These are phyloP conservation scores for Rutpela maculata DNA, from an alignment of 2,888 invertebrate species.

Conservation along the genomic window DNA sequence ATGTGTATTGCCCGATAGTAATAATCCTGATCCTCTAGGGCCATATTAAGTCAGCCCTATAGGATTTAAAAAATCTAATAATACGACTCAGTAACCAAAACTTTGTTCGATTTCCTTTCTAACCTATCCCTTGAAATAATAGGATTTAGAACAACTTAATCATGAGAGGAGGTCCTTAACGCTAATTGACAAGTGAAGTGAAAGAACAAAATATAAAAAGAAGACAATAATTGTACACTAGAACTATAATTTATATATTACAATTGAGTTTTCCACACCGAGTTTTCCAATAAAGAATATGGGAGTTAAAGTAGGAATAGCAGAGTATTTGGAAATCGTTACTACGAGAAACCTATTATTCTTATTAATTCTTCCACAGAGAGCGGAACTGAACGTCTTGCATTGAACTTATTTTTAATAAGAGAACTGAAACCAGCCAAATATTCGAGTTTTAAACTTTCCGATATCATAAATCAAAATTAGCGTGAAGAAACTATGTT, in stretches of 20 bases:
- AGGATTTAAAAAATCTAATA: conserved; percentile 11
- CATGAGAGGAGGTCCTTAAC: conserved; percentile 47
- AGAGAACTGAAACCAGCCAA: conserved; percentile 13
- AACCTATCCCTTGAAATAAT: conserved; percentile 4
- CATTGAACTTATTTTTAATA: conserved; percentile 17
- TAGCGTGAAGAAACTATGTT: conserved; percentile 19
- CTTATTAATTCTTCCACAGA: conserved; percentile 25
- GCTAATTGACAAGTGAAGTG: conserved; percentile 48
- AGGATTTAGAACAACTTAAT: conserved; percentile 49
- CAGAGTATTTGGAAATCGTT: conserved; percentile 15
- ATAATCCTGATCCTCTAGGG: no score
- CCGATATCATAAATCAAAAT: conserved; percentile 29
- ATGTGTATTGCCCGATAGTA: no score
- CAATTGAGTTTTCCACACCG: no score
- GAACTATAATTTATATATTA: no score
- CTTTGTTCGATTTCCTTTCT: background rate
- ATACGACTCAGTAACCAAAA: background rate
- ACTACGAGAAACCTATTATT: conserved; percentile 20
- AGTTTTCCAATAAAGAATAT: conserved; percentile 1
- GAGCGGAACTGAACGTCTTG: conserved; percentile 2
- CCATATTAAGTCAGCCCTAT: background rate
- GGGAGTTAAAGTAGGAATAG: background rate
- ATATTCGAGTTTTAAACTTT: conserved; percentile 29
- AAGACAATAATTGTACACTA: no score
- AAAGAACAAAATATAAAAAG: conserved; percentile 35